These are phyloP conservation scores for Coelinius sp. DNA, from an alignment of 2,888 invertebrate species.

Conservation along the genomic window DNA sequence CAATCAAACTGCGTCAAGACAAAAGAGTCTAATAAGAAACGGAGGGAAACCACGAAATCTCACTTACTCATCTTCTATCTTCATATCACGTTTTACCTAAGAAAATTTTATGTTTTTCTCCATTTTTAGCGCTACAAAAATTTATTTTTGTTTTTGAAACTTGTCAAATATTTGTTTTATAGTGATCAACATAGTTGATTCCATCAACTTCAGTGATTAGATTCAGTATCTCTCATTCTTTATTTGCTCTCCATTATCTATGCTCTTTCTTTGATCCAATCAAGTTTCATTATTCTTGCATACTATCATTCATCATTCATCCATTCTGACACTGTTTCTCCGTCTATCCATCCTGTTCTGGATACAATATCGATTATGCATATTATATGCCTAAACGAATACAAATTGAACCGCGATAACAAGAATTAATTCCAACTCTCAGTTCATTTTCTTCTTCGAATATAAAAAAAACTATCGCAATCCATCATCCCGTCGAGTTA, in stretches of 20 bases:
- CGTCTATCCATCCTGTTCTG: constrained; percentile 43
- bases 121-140: constrained; percentile 44
- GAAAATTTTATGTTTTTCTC: constrained; percentile 40
- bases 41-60: constrained; percentile 33
- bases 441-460: constrained; percentile 19
- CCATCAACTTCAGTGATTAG: not conserved
- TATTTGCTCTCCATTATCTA: not conserved
- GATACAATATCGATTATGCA: constrained; percentile 63
- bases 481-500: constrained; percentile 15
- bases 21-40: constrained; percentile 8
- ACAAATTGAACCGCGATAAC: constrained; percentile 68
- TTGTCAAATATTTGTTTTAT: not conserved
- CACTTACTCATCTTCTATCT: constrained; percentile 44
- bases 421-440: constrained; percentile 53
- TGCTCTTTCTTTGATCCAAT: not conserved
- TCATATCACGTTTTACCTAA: constrained; percentile 46
- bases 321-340: constrained; percentile 11
- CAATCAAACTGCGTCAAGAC: not conserved
- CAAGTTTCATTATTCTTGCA: not conserved
- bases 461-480: constrained; percentile 34
- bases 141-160: constrained; percentile 29
- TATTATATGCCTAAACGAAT: constrained; percentile 67
- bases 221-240: constrained; percentile 1
- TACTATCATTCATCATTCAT: constrained; percentile 6
- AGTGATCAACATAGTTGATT: not conserved